phyloP scores from a whole-genome alignment of 2,113 vertebrate genomes.

The Pedionomus torquatus region DNA sequence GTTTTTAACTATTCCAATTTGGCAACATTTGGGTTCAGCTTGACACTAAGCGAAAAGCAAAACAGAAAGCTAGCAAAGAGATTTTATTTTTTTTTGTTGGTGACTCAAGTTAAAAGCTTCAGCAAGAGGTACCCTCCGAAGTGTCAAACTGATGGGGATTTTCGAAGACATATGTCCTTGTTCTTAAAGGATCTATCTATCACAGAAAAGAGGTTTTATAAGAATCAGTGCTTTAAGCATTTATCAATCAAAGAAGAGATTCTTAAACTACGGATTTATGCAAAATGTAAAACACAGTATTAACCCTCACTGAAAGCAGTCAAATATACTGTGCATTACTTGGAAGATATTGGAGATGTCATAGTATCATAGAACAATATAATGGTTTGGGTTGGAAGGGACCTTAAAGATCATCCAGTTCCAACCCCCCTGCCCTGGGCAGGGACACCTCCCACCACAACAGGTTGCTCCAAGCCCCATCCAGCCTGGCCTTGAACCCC shows the following conservation, averaged over 20 bases:
- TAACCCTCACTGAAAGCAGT: background rate
- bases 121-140: background rate
- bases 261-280: background rate
- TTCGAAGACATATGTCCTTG: background rate
- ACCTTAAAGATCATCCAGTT: too few species aligned
- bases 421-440: too few species aligned
- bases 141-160: background rate
- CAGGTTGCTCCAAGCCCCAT: too few species aligned
- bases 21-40: background rate
- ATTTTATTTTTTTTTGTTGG: background rate
- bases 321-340: background rate
- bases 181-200: background rate
- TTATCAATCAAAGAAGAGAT: background rate
- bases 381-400: too few species aligned
- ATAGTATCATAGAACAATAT: too few species aligned
- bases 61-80: background rate
- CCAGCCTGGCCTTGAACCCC: too few species aligned
- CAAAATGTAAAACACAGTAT: background rate
- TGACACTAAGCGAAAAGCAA: background rate
- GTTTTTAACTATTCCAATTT: background rate
- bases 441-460: too few species aligned
- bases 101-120: background rate
- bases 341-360: background rate
- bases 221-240: background rate
- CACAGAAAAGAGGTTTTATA: background rate